phyloP scores from a whole-genome alignment of 2,797 vertebrate species.

The Mycteria americana region DNA sequence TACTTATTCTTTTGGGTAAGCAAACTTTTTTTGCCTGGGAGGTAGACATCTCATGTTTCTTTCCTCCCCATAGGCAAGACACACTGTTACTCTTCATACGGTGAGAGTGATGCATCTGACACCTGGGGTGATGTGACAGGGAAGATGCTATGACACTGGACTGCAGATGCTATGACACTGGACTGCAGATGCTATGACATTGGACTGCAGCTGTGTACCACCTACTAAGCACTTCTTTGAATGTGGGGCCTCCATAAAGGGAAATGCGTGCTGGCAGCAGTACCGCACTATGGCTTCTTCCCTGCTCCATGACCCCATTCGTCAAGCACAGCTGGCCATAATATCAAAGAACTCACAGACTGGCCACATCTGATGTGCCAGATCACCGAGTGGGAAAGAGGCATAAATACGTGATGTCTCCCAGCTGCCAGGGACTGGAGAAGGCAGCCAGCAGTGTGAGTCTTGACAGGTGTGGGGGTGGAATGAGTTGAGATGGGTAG shows the following conservation, averaged over 20 bases:
- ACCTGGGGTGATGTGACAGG: not conserved
- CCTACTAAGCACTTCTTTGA: not conserved
- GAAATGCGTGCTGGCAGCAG: not conserved
- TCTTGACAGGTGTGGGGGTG: not conserved
- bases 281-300: not conserved
- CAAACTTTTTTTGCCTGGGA: not conserved
- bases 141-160: not conserved
- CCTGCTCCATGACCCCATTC: not conserved
- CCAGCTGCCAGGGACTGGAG: not conserved
- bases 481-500: not conserved
- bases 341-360: not conserved
- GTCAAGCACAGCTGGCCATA: not conserved
- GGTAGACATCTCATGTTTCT: not conserved
- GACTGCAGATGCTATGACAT: not conserved
- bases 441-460: not conserved
- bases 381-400: not conserved
- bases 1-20: not conserved
- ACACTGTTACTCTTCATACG: not conserved
- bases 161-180: not conserved
- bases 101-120: not conserved
- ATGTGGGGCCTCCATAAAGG: not conserved
- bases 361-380: not conserved
- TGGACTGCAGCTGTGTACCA: not conserved
- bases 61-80: not conserved
- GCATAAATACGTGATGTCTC: not conserved